Percentiles rank a stretch among this genome's conserved stretches.
phyloP scores from a whole-genome alignment of 2,888 invertebrate genomes.

The Nephrotoma appendiculata region DNA sequence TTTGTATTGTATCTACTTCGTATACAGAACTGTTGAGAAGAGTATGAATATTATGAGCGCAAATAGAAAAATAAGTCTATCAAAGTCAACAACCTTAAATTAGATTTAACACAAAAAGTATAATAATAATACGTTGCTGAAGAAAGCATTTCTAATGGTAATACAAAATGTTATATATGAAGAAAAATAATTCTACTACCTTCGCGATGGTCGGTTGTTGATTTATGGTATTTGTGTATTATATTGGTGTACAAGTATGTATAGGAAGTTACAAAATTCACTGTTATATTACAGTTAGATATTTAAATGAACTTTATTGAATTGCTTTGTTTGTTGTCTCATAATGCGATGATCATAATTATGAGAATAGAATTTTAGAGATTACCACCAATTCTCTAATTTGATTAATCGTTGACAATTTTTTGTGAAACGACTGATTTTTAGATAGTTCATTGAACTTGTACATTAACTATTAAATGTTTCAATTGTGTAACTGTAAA shows the following conservation, averaged over 20 bases:
- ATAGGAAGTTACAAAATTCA: constrained; percentile 4
- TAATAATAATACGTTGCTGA: neutral
- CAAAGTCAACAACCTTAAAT: constrained; percentile 3
- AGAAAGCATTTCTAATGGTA: constrained; percentile 5
- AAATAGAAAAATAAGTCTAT: neutral
- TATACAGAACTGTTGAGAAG: neutral
- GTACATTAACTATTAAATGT: neutral
- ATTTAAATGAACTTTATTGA: neutral
- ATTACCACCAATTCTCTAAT: neutral
- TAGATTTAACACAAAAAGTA: constrained; percentile 5
- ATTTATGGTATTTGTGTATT: neutral
- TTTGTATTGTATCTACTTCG: neutral
- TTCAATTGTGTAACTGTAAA: neutral
- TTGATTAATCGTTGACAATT: neutral
- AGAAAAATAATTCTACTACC: neutral
- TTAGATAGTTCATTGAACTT: neutral
- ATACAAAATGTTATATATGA: neutral
- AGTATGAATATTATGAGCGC: neutral
- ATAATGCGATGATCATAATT: neutral
- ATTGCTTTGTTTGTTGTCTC: neutral
- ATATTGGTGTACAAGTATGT: neutral
- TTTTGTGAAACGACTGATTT: neutral
- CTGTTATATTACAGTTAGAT: constrained; percentile 3
- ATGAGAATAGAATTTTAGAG: neutral
- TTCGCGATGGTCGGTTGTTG: neutral